phyloP scores from a whole-genome alignment of 2,797 vertebrate genomes.

The Gambelia wislizenii region DNA sequence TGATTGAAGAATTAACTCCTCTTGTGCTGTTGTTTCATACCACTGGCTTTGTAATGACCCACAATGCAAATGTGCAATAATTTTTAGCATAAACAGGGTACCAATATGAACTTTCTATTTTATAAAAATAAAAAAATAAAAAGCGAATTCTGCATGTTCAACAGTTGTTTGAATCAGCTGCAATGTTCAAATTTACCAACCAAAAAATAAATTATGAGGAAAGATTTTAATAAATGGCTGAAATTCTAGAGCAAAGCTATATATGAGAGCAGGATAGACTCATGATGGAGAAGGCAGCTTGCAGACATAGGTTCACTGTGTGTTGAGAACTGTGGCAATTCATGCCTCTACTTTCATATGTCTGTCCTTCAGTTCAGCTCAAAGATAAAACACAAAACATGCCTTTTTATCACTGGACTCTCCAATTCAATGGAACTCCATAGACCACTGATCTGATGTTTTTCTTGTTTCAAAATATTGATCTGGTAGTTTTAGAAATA shows the following conservation, averaged over 20 bases:
- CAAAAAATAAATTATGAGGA: not conserved
- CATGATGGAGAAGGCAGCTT: not conserved
- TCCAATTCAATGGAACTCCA: not conserved
- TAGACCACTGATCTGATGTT: not conserved
- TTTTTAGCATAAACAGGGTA: not conserved
- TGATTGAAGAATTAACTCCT: not conserved
- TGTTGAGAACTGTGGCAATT: too few species aligned
- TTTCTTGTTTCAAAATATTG: not conserved
- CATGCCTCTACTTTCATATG: not conserved
- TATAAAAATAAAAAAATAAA: not conserved
- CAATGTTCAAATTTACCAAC: not conserved
- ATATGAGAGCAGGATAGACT: not conserved
- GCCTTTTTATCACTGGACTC: too few species aligned
- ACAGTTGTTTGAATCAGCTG: not conserved
- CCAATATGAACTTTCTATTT: not conserved
- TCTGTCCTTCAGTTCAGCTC: too few species aligned
- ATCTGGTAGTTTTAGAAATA: not conserved
- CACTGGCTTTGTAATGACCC: not conserved
- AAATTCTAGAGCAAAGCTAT: not conserved
- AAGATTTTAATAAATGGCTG: not conserved
- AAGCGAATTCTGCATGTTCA: not conserved
- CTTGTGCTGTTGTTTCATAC: not conserved
- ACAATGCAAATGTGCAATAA: not conserved
- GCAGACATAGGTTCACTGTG: not conserved
- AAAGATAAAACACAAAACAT: not conserved